These are phyloP conservation scores for Microctonus hyperodae DNA, from an alignment of 2,888 invertebrate species.

Conservation along the genomic window DNA sequence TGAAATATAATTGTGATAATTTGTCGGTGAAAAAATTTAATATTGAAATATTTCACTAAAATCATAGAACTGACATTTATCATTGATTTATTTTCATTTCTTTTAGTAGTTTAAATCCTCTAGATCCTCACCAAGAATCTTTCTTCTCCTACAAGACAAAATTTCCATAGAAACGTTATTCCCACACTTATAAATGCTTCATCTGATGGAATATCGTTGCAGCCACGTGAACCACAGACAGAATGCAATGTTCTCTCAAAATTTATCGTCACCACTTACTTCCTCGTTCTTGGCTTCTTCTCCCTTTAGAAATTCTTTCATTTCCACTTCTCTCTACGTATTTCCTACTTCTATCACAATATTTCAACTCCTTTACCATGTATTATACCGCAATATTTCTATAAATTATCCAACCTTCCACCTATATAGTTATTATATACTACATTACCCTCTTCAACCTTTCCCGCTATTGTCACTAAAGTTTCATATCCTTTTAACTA, in stretches of 20 bases:
- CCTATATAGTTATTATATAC: not conserved
- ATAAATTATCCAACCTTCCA: not conserved
- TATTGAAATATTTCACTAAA: not conserved
- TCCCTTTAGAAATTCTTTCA: constrained; percentile 1
- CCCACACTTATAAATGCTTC: not conserved
- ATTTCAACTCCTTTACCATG: not conserved
- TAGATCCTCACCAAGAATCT: not conserved
- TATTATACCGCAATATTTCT: constrained; percentile 1
- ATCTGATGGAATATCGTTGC: constrained; percentile 18
- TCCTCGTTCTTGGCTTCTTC: constrained; percentile 10
- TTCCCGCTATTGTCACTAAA: not conserved
- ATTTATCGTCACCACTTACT: constrained; percentile 32
- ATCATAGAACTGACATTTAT: not conserved
- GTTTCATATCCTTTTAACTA: not conserved
- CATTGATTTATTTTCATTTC: not conserved
- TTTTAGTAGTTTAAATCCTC: not conserved
- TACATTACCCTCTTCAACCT: not conserved
- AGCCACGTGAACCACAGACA: constrained; percentile 21
- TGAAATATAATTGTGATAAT: not conserved
- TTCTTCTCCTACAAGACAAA: not conserved
- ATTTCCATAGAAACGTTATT: not conserved
- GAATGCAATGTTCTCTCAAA: constrained; percentile 25
- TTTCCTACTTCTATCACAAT: constrained; percentile 14
- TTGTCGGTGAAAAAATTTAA: not conserved
- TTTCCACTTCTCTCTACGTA: not conserved